Evolutionary conservation across 2,888 invertebrate genomes (phyloP).

Genomic region (Crepidodera aurea): DNA sequence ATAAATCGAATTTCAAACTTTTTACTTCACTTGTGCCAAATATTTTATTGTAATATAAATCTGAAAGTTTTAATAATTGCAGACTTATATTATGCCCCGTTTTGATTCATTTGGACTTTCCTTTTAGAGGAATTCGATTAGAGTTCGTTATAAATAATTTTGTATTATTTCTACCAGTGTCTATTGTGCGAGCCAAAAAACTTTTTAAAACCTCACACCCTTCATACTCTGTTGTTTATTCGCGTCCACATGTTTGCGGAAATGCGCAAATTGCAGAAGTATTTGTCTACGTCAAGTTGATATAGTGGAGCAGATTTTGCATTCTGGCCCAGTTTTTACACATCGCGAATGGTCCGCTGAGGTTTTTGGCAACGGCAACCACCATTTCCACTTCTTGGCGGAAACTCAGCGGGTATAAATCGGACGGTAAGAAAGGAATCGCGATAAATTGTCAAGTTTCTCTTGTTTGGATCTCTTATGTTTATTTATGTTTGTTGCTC

Average conservation of each 20-base stretch:
- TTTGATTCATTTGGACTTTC: too few relatives aligned
- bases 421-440: constrained; percentile 11
- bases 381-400: constrained; percentile 44
- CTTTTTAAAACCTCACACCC: constrained; percentile 29
- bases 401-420: constrained; percentile 37
- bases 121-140: too few relatives aligned
- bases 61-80: too few relatives aligned
- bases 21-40: too few relatives aligned
- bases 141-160: too few relatives aligned
- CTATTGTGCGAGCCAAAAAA: constrained; percentile 27
- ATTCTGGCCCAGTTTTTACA: constrained; percentile 45
- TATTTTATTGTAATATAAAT: too few relatives aligned
- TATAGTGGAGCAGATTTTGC: constrained; percentile 50
- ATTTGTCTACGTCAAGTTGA: constrained; percentile 50
- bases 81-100: too few relatives aligned
- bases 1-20: too few relatives aligned
- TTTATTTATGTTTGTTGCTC: constrained; percentile 30
- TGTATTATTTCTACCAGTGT: not conserved
- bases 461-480: constrained; percentile 24
- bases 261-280: constrained; percentile 50
- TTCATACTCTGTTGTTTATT: constrained; percentile 41
- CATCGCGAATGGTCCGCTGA: constrained; percentile 43
- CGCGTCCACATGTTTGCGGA: constrained; percentile 46
- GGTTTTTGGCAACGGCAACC: constrained; percentile 44
- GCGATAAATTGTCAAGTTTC: constrained; percentile 31